A percentile compares a stretch with the other conserved stretches of the same genome.
Evolutionary conservation across 1,140 invertebrate species (phyloP).

Genomic region (Dendrolimus kikuchii): DNA sequence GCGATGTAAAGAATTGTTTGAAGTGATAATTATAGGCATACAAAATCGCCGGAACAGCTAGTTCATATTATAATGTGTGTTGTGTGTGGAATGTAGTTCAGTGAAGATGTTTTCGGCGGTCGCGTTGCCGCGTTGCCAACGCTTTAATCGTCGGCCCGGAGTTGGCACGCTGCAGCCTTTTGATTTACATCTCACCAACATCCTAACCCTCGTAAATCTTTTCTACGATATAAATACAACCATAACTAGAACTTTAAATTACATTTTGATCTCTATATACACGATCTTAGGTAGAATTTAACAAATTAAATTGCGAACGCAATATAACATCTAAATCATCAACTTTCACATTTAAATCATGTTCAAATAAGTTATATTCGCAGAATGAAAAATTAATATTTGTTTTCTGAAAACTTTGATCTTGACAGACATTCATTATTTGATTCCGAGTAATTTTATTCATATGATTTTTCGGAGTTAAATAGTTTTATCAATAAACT

Average conservation of each 20-base stretch:
- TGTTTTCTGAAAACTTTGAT: too few species aligned
- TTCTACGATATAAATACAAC: constrained; percentile 29
- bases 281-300: constrained; percentile 9
- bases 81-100: constrained; percentile 18
- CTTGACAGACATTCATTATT: too few species aligned
- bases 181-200: constrained; percentile 66
- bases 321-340: constrained; percentile 11
- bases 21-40: too few species aligned
- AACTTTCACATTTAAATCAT: constrained; percentile 1
- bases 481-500: too few species aligned
- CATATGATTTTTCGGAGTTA: too few species aligned
- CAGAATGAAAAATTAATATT: too few species aligned
- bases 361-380: background rate
- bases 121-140: constrained; percentile 38
- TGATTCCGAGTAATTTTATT: too few species aligned
- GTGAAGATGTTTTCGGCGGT: constrained; percentile 44
- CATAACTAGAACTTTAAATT: background rate
- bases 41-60: too few species aligned
- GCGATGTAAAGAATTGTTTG: too few species aligned
- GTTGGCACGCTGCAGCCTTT: constrained; percentile 50
- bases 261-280: constrained; percentile 15
- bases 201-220: constrained; percentile 47
- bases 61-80: constrained; percentile 20
- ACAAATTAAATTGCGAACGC: constrained; percentile 10
- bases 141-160: constrained; percentile 40